Conservation (phyloP, 1,140 invertebrate species). For the Acromyrmex heyeri region DNA sequence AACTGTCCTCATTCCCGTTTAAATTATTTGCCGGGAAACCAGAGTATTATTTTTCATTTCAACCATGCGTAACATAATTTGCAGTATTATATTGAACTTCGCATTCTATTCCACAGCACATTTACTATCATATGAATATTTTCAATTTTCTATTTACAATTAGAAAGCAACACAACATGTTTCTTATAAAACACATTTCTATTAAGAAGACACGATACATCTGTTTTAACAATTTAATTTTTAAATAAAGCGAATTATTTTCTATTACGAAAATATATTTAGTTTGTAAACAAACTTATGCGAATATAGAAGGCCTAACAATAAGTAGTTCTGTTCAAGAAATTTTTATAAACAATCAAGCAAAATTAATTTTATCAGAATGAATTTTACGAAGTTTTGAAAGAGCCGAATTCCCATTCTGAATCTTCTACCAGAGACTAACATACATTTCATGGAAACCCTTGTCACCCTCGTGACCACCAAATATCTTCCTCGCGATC, state of each 20-base stretch:
- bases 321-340: neutral
- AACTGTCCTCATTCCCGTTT: constrained; percentile 40
- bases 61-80: neutral
- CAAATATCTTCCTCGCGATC: constrained; percentile 68
- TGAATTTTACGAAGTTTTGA: constrained; percentile 49
- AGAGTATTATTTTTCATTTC: constrained; percentile 39
- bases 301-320: neutral
- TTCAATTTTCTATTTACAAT: neutral
- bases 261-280: neutral
- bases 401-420: constrained; percentile 48
- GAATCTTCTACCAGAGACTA: constrained; percentile 30
- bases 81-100: constrained; percentile 4
- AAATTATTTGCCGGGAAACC: constrained; percentile 23
- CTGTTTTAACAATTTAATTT: constrained; percentile 18
- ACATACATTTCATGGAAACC: constrained; percentile 67
- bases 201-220: neutral
- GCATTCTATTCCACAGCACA: neutral
- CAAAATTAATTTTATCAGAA: constrained; percentile 2
- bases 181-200: neutral
- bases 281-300: neutral
- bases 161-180: neutral
- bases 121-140: neutral
- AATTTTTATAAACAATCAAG: neutral
- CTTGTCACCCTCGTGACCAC: constrained; percentile 56
- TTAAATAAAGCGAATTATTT: neutral